Evolutionary conservation across 2,113 vertebrate species (phyloP).

Genomic region (Chaenocephalus aceratus): DNA sequence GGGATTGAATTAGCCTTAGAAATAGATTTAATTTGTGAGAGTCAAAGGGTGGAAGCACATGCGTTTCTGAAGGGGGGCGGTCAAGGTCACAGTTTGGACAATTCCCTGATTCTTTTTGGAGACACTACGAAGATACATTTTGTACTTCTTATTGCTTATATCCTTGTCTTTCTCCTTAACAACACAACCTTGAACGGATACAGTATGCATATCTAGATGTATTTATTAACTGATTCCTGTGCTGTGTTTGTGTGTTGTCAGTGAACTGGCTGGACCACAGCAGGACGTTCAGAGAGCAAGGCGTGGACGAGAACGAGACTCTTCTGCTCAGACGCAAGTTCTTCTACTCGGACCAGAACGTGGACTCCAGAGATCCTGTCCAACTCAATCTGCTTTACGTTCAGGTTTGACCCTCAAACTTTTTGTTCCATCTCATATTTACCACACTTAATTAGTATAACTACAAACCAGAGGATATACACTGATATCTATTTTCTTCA

Average conservation of each 20-base stretch:
- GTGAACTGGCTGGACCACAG: conserved; percentile 99
- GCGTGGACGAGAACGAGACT: conserved; percentile 95
- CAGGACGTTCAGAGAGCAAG: conserved; percentile 96
- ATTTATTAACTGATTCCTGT: neutral
- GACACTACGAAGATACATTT: neutral
- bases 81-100: too few species aligned
- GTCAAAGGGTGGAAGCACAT: too few species aligned
- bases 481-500: too few species aligned
- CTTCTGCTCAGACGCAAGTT: conserved; percentile 95
- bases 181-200: too few species aligned
- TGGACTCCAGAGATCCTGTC: conserved; percentile 97
- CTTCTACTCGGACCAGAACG: conserved; percentile 99
- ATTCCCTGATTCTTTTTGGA: too few species aligned
- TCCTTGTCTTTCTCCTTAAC: neutral
- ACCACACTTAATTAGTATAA: neutral
- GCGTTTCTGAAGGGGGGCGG: too few species aligned
- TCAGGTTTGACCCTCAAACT: conserved; percentile 84
- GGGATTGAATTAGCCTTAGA: too few species aligned
- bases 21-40: too few species aligned
- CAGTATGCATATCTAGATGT: neutral
- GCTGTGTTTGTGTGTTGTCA: conserved; percentile 57
- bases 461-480: neutral
- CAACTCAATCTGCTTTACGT: conserved; percentile 98
- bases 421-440: neutral
- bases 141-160: neutral